Conservation (phyloP, 2,888 invertebrate species). For the Chymomyza fuscimana region DNA sequence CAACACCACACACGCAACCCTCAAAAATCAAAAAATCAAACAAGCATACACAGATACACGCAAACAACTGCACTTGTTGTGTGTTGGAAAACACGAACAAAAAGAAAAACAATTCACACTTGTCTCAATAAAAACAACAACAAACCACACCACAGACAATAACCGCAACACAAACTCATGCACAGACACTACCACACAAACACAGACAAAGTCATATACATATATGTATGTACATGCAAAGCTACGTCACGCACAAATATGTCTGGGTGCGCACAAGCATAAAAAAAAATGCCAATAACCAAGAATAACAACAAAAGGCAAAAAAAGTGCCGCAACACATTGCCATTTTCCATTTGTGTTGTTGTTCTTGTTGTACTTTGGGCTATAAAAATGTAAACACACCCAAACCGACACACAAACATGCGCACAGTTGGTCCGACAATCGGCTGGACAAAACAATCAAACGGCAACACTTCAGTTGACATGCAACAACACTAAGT, state of each 20-base stretch:
- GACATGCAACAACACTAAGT: conserved; percentile 37
- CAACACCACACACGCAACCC: conserved; percentile 41
- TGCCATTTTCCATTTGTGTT: conserved; percentile 51
- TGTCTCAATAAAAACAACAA: conserved; percentile 65
- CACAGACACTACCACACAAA: conserved; percentile 21
- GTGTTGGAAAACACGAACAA: conserved; percentile 19
- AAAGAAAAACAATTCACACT: conserved; percentile 73
- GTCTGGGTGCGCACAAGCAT: conserved; percentile 70
- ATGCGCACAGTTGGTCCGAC: conserved; percentile 7
- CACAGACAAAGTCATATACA: conserved; percentile 31
- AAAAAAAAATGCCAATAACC: conserved; percentile 29
- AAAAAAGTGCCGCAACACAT: conserved; percentile 63
- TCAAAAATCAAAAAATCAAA: conserved; percentile 70
- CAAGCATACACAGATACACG: conserved; percentile 46
- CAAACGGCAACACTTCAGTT: conserved; percentile 49
- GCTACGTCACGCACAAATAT: conserved; percentile 56
- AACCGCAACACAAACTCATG: conserved; percentile 20
- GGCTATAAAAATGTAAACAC: conserved; percentile 60
- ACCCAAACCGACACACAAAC: conserved; percentile 21
- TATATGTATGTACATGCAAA: conserved; percentile 41
- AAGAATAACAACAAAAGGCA: conserved; percentile 50
- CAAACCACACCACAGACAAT: conserved; percentile 24
- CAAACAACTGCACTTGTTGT: conserved; percentile 17
- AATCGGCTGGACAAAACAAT: conserved; percentile 38
- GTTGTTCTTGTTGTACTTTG: conserved; percentile 33